Evolutionary conservation across 2,888 invertebrate genomes (phyloP).

Genomic region (Napeogenes sylphis): DNA sequence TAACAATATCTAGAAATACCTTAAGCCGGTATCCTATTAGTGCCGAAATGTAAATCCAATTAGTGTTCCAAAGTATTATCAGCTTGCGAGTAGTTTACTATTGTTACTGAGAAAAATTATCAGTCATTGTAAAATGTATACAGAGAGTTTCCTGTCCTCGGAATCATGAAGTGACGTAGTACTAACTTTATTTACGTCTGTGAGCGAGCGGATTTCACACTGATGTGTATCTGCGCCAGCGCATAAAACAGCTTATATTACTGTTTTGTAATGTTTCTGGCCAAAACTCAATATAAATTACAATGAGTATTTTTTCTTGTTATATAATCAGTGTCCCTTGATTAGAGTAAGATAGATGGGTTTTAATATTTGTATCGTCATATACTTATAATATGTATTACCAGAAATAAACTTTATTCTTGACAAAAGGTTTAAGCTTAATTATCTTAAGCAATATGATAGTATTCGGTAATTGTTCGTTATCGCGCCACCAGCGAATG

Average conservation of each 20-base stretch:
- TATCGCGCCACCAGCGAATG: no score
- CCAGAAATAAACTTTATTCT: no score
- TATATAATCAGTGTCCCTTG: no score
- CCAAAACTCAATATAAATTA: background rate
- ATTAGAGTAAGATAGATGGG: no score
- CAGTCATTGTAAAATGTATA: background rate
- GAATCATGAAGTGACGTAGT: background rate
- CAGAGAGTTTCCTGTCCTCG: conserved; percentile 2
- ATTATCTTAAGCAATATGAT: no score
- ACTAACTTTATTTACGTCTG: conserved; percentile 8
- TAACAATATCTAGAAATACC: conserved; percentile 1
- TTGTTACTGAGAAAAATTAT: background rate
- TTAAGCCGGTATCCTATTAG: conserved; percentile 17
- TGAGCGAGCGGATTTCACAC: conserved; percentile 7
- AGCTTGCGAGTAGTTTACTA: background rate
- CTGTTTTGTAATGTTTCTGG: conserved; percentile 7
- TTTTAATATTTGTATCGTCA: no score
- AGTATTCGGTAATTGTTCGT: no score
- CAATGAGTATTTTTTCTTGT: no score
- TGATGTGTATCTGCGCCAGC: conserved; percentile 7
- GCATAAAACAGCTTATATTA: conserved; percentile 4
- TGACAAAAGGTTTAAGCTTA: no score
- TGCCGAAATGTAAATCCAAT: conserved; percentile 25
- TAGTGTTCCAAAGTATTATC: conserved; percentile 19
- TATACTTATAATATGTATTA: no score